Conservation (phyloP, 1,140 invertebrate species). For the Drosophila tropicalis region DNA sequence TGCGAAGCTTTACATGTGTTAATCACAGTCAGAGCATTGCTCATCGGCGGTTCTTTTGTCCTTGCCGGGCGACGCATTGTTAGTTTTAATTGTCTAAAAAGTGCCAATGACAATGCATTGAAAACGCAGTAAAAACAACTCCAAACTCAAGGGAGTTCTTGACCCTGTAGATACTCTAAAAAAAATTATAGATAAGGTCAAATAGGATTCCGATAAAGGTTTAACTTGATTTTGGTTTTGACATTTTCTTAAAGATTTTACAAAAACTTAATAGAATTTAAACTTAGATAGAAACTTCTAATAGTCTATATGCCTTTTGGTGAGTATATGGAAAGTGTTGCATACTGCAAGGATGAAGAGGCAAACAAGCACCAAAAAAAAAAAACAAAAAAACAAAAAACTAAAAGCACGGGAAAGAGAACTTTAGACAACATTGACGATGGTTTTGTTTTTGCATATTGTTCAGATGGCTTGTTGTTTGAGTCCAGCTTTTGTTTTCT, state of each 20-base stretch:
- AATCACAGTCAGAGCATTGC: slow-evolving; percentile 71
- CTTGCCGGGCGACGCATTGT: slow-evolving; percentile 55
- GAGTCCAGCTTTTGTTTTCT: slow-evolving; percentile 75
- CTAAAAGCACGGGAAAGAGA: slow-evolving; percentile 13
- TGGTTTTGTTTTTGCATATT: slow-evolving; percentile 75
- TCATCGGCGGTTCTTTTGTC: slow-evolving; percentile 50
- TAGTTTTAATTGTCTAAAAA: slow-evolving; percentile 80
- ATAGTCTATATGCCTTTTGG: slow-evolving; percentile 7
- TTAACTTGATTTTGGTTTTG: too few species aligned
- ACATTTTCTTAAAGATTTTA: too few species aligned
- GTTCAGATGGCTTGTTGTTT: slow-evolving; percentile 50
- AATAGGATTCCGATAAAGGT: too few species aligned
- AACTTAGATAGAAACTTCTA: neutral
- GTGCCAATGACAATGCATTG: slow-evolving; percentile 60
- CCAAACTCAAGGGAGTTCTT: neutral
- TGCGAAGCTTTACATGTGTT: slow-evolving; percentile 79
- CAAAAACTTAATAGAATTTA: too few species aligned
- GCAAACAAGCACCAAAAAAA: too few species aligned
- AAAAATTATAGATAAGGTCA: neutral
- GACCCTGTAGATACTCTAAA: neutral
- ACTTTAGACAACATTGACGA: slow-evolving; percentile 57
- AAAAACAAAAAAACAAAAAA: slow-evolving; percentile 17
- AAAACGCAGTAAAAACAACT: neutral
- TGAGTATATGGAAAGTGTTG: slow-evolving; percentile 12
- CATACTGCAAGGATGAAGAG: neutral